Evolutionary conservation across 2,888 invertebrate genomes (phyloP).

Genomic region (Philopedon plagiatum): DNA sequence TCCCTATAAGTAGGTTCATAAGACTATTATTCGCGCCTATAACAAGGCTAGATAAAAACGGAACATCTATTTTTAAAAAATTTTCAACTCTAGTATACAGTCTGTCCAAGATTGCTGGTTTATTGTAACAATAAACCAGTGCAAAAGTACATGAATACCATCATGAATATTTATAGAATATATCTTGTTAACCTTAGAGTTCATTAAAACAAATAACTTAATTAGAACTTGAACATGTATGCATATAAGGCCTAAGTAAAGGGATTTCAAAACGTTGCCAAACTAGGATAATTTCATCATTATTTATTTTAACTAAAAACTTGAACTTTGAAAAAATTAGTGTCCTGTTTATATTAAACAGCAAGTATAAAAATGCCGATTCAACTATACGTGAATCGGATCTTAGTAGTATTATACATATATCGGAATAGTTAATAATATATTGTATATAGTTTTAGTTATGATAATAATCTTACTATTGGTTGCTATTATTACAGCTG

Average conservation of each 20-base stretch:
- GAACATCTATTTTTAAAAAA: too few species aligned
- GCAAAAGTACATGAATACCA: constrained; percentile 18
- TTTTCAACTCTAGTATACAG: constrained; percentile 9
- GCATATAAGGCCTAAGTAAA: constrained; percentile 18
- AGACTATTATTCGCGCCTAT: too few species aligned
- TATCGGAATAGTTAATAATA: background rate
- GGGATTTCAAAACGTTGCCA: constrained; percentile 24
- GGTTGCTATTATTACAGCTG: too few species aligned
- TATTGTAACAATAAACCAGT: background rate
- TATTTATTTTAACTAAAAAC: background rate
- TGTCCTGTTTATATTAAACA: constrained; percentile 32
- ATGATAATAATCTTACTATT: background rate
- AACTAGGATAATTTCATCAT: constrained; percentile 13
- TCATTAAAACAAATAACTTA: background rate
- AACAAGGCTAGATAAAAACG: too few species aligned
- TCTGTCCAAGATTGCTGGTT: background rate
- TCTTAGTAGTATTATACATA: background rate
- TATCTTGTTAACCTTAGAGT: constrained; percentile 11
- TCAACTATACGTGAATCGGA: background rate
- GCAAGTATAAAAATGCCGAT: constrained; percentile 15
- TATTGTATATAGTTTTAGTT: constrained; percentile 10
- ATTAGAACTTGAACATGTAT: constrained; percentile 23
- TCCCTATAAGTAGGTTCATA: too few species aligned
- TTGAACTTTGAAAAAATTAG: background rate
- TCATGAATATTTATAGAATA: constrained; percentile 20